Percentiles rank a stretch among this genome's conserved stretches.
Conservation (phyloP, 2,888 invertebrate genomes). For the Eupeodes latifasciatus region DNA sequence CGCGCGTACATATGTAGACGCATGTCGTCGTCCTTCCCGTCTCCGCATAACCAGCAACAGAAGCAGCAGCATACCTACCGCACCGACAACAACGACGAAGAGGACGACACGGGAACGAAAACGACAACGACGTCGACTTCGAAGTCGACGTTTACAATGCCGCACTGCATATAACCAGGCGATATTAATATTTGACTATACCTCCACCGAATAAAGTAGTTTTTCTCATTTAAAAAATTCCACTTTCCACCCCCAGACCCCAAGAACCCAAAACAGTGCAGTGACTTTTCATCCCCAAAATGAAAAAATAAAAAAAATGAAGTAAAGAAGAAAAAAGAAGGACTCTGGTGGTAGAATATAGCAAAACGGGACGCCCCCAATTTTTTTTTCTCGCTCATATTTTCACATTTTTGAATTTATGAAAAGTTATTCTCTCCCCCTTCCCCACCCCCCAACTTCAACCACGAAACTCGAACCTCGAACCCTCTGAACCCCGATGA, state of each 20-base stretch:
- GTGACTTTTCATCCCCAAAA: conserved; percentile 74
- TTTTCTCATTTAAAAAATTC: conserved; percentile 64
- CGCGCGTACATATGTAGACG: conserved; percentile 77
- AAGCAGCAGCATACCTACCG: conserved; percentile 1
- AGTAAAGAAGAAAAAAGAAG: conserved; percentile 22
- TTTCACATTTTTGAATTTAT: conserved; percentile 77
- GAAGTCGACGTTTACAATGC: conserved; percentile 57
- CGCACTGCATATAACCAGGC: conserved; percentile 73
- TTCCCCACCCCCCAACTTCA: not conserved
- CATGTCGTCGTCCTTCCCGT: conserved; percentile 71
- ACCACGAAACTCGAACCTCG: not conserved
- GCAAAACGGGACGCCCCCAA: conserved; percentile 74
- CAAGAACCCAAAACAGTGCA: conserved; percentile 39
- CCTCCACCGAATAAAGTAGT: conserved; percentile 70
- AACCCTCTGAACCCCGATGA: not conserved
- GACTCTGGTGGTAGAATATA: conserved; percentile 18
- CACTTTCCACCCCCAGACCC: conserved; percentile 12
- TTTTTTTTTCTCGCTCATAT: conserved; percentile 72
- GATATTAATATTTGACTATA: conserved; percentile 75
- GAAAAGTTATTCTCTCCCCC: conserved; percentile 69
- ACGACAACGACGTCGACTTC: not conserved
- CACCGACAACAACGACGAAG: not conserved
- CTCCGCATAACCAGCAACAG: not conserved
- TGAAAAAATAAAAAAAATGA: conserved; percentile 13
- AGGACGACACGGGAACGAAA: not conserved